phyloP scores from a whole-genome alignment of 2,888 invertebrate genomes.

The Aphidoletes aphidimyza region DNA sequence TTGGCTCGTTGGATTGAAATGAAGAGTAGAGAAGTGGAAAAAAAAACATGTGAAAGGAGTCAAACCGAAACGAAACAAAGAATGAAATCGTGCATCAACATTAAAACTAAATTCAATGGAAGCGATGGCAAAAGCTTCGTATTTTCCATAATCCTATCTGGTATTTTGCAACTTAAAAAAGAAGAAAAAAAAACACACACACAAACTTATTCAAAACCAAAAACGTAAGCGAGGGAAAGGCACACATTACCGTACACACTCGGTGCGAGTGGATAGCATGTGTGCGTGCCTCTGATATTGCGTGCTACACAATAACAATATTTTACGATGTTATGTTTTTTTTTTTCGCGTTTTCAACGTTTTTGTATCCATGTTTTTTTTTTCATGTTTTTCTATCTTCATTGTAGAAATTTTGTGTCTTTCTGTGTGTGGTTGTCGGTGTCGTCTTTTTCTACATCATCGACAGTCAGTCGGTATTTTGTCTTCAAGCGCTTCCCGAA shows the following conservation, averaged over 20 bases:
- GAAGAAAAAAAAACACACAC: too few species aligned
- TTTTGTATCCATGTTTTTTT: constrained; percentile 13
- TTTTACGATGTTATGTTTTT: background rate
- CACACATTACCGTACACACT: background rate
- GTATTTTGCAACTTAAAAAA: too few species aligned
- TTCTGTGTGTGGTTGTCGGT: background rate
- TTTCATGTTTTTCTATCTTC: background rate
- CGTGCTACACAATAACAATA: background rate
- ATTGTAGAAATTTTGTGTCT: background rate
- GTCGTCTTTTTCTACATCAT: background rate
- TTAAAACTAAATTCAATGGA: background rate
- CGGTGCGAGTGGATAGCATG: background rate
- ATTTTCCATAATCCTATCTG: too few species aligned
- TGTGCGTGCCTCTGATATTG: background rate
- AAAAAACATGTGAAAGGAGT: background rate
- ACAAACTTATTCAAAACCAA: background rate
- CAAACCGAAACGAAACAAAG: background rate
- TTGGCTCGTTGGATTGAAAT: background rate
- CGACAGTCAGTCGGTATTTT: background rate
- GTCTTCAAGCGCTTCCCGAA: background rate
- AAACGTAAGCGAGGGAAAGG: background rate
- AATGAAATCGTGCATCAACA: background rate
- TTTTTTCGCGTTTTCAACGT: background rate
- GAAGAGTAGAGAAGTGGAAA: too few species aligned
- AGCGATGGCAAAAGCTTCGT: background rate